Evolutionary conservation across 2,888 invertebrate genomes (phyloP), one percentile per base, ranked within the genome.

Genomic region (Trissolcus brochymenae): DNA sequence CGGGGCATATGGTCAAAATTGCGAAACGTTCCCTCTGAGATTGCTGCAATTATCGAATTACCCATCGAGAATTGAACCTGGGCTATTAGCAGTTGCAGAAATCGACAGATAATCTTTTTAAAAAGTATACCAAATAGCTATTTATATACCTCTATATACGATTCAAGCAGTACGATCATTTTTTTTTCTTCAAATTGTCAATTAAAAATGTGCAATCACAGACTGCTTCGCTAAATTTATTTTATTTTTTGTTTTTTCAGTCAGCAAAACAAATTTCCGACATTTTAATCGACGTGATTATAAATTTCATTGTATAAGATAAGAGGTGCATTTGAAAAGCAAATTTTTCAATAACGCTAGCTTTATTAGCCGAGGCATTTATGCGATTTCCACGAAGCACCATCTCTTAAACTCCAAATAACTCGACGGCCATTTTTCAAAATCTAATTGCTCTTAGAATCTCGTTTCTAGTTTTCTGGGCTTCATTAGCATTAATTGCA

Each of bases 41-140:
- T 86, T 83, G 83, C 82, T 78, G 81, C 82, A 86, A 85, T 86
- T 86, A 86, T 85, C 84, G 85, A 85, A 84, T 86, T 85, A 82
- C 68, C 76, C 68, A 74, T 78, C 71, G 60, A 79, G 72, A 80
- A 78, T 80, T 70, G 75, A 67, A 59, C 49, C 64, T 55, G 25
- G 54, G 75, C 60, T 68, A 68, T 78, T 78, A 72, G 68, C 57
- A 76, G 72, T 79, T 50, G 70, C 56, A 68, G 59, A 76, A 79
- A 73, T 71, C 66, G 61, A 71, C 56, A 60, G 59, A 61, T 50
- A 16, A 65, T 65, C 55, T 7, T 43, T 17, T 41, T n/a, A 4
- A 21, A 64, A 59, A 46, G 57, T 21, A 50, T 50, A 53, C 50
- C 29, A 29, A 29, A 29, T 4, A 29, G 29, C 1, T 21, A 21